Conservation (phyloP, 2,113 vertebrate species). For the Excalfactoria chinensis region DNA sequence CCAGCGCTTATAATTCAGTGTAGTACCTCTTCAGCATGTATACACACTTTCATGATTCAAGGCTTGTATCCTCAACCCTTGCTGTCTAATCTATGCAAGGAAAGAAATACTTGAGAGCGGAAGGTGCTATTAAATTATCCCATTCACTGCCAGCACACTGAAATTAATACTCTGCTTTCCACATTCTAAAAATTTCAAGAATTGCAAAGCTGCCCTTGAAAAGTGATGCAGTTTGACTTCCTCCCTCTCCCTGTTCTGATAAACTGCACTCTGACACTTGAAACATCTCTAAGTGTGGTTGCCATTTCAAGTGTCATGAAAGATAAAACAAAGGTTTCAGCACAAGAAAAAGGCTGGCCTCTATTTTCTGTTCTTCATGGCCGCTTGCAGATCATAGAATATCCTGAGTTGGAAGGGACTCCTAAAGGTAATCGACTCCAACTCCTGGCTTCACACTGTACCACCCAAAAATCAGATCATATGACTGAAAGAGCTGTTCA, state of each 20-base stretch:
- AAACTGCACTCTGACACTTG: neutral
- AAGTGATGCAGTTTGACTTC: conserved; percentile 36
- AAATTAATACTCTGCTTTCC: conserved; percentile 17
- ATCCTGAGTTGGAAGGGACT: no score
- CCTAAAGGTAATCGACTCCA: no score
- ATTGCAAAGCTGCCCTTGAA: conserved; percentile 10
- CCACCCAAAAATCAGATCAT: no score
- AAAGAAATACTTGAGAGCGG: conserved; percentile 60
- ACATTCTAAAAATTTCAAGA: conserved; percentile 45
- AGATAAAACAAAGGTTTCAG: conserved; percentile 4
- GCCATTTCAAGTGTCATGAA: conserved; percentile 19
- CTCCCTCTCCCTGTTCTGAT: neutral
- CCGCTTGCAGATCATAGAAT: neutral
- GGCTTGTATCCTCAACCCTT: conserved; percentile 34
- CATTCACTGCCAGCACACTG: neutral
- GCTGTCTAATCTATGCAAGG: conserved; percentile 44
- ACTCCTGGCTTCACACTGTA: no score
- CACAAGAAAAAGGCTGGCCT: neutral
- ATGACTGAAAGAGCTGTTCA: no score
- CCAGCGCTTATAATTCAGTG: conserved; percentile 36
- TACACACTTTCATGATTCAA: conserved; percentile 17
- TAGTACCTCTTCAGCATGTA: conserved; percentile 22
- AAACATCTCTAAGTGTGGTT: neutral
- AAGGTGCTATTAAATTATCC: conserved; percentile 57
- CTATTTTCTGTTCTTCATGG: neutral